Base-by-base conservation (phyloP, 2,797 vertebrate species). In the Falco rusticolus region DNA sequence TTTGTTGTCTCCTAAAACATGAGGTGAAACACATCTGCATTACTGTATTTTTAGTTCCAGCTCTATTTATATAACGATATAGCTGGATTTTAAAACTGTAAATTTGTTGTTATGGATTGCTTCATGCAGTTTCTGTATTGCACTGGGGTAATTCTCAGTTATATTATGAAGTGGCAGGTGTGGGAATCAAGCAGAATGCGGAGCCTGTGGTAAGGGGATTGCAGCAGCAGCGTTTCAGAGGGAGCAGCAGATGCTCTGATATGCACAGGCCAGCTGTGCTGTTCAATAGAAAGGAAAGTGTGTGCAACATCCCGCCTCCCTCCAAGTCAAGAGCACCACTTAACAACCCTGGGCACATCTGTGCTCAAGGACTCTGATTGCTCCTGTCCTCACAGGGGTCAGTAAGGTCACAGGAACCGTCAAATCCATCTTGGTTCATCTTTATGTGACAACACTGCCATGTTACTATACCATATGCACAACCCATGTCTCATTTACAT, bases 21-120 rank as follows among this genome's bases (percentile, higher is more conserved):
- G 28, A 94, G 92, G 96, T 82, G 86, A 96, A 97, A 97, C 69
- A 97, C 93, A 79, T 57, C 54, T 93, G 60, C 83, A 50, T 60
- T 61, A 41, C 63, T 63, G 19, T 81, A 87, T 74, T 88, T 97
- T 89, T 95, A 95, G 92, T 86, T 71, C 39, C 41, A 86, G 50
- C 21, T 86, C 34, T 84, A 78, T 72, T 85, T 89, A 61, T 50
- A 37, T 41, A 65, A 78, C 54, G 25, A 83, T 54, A 65, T 16
- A 63, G 48, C n/a, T 80, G 68, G 17, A 68, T 87, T 84, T 92
- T 47, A 56, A 84, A 93, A 78, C 64, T 81, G 68, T 83, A 74
- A 47, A 50, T 87, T 75, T 89, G 54, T 31, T 53, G 37, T 60
- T 87, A 61, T 0, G 0, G 56, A 59, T 94, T 94, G 51, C 31